phyloP scores from a whole-genome alignment of 2,888 invertebrate genomes.

The Autographa gamma region DNA sequence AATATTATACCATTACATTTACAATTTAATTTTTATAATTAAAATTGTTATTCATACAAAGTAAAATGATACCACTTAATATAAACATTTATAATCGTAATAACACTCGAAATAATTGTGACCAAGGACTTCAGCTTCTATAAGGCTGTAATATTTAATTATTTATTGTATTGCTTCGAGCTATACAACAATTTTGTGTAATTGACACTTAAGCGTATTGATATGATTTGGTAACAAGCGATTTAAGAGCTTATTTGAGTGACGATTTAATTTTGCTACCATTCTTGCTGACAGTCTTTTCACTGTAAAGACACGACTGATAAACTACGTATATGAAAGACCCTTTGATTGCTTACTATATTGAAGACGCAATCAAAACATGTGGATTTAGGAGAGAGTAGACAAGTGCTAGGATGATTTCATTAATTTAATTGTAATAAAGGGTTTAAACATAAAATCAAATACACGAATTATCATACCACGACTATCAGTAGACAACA shows the following conservation, averaged over 20 bases:
- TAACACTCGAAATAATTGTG: constrained; percentile 49
- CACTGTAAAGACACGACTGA: too few species aligned
- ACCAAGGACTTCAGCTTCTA: constrained; percentile 46
- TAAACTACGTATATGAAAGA: too few species aligned
- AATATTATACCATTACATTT: constrained; percentile 3
- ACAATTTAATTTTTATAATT: not conserved
- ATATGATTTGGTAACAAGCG: not conserved
- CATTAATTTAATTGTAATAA: too few species aligned
- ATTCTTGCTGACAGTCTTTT: too few species aligned
- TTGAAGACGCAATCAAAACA: too few species aligned
- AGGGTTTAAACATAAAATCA: too few species aligned
- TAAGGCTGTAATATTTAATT: constrained; percentile 42
- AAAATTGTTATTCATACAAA: not conserved
- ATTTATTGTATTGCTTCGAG: not conserved
- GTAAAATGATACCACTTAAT: constrained; percentile 5
- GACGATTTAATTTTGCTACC: too few species aligned
- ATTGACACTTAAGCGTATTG: not conserved
- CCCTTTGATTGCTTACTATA: too few species aligned
- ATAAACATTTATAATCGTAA: constrained; percentile 5
- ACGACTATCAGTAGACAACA: not conserved
- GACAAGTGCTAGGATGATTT: too few species aligned
- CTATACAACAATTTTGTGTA: not conserved
- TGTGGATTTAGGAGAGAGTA: too few species aligned
- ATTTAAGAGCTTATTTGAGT: not conserved
- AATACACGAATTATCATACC: not conserved